Percentiles rank a stretch among this genome's conserved stretches.
phyloP scores from a whole-genome alignment of 2,113 vertebrate genomes.

The Oceanodroma tethys region DNA sequence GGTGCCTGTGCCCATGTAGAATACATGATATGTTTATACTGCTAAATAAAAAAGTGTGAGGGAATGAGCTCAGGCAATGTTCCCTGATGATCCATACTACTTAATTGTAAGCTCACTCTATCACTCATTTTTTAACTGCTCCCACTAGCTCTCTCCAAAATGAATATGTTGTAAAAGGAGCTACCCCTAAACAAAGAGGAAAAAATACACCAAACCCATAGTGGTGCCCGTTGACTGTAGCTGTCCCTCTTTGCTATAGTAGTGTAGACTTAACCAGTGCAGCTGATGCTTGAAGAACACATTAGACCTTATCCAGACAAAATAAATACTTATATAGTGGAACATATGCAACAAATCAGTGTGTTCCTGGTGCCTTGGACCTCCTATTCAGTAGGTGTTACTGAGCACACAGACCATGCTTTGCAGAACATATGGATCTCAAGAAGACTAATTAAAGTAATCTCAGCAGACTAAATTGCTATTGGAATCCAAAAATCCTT shows the following conservation, averaged over 20 bases:
- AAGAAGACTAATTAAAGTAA: background rate
- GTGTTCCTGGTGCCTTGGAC: background rate
- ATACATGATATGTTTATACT: background rate
- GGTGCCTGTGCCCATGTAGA: background rate
- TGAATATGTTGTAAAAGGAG: background rate
- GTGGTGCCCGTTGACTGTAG: rapidly evolving
- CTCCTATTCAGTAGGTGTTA: background rate
- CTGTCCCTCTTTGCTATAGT: background rate
- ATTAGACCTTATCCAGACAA: background rate
- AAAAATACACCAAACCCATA: background rate
- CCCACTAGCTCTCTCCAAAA: background rate
- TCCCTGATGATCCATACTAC: background rate
- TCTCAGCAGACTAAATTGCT: background rate
- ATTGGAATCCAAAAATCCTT: background rate
- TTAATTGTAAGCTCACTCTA: background rate
- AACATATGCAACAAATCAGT: background rate
- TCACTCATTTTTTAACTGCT: background rate
- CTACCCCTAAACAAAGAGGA: background rate
- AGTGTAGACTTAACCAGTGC: background rate
- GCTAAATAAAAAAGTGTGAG: background rate
- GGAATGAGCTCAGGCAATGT: background rate
- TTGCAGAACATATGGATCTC: background rate
- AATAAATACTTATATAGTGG: background rate
- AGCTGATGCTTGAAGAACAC: background rate
- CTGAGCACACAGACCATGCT: background rate